A percentile compares a stretch with the other conserved stretches of the same genome.
phyloP scores from a whole-genome alignment of 2,888 invertebrate species.

The Eulithis testata region DNA sequence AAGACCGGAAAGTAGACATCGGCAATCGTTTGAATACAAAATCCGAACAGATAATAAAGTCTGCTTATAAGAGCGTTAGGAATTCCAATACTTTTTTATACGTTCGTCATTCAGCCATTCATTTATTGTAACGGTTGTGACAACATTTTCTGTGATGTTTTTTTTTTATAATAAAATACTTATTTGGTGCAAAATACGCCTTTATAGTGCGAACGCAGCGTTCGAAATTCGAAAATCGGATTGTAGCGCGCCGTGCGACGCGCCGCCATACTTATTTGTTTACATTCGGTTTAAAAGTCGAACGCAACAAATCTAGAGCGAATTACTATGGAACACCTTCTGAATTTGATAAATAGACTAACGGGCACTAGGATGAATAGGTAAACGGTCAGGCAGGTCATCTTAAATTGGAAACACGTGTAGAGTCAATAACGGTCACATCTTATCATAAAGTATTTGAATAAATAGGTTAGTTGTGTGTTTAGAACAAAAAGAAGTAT shows the following conservation, averaged over 20 bases:
- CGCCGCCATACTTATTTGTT: slow-evolving; percentile 71
- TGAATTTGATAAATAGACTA: slow-evolving; percentile 62
- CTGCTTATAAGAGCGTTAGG: slow-evolving; percentile 52
- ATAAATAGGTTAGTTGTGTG: not conserved
- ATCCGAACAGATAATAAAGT: slow-evolving; percentile 52
- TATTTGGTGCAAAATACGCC: slow-evolving; percentile 30
- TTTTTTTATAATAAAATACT: slow-evolving; percentile 45
- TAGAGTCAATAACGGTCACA: slow-evolving; percentile 45
- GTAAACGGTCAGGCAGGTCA: slow-evolving; percentile 56
- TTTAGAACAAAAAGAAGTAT: not conserved
- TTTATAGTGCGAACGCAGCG: slow-evolving; percentile 43
- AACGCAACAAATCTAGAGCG: slow-evolving; percentile 57
- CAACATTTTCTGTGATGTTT: slow-evolving; percentile 44
- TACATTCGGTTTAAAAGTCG: slow-evolving; percentile 66
- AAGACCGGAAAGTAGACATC: slow-evolving; percentile 59
- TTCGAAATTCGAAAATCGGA: slow-evolving; percentile 69
- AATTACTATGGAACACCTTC: slow-evolving; percentile 64
- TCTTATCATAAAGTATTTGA: slow-evolving; percentile 31
- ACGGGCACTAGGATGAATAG: slow-evolving; percentile 51
- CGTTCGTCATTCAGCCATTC: slow-evolving; percentile 54
- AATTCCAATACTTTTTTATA: slow-evolving; percentile 55
- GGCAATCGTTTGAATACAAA: slow-evolving; percentile 60
- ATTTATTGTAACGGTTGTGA: slow-evolving; percentile 60
- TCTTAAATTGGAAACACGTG: slow-evolving; percentile 59
- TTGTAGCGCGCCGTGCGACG: slow-evolving; percentile 50